Conservation (phyloP, 1,140 invertebrate genomes). For the Pseudomyrmex sp. region DNA sequence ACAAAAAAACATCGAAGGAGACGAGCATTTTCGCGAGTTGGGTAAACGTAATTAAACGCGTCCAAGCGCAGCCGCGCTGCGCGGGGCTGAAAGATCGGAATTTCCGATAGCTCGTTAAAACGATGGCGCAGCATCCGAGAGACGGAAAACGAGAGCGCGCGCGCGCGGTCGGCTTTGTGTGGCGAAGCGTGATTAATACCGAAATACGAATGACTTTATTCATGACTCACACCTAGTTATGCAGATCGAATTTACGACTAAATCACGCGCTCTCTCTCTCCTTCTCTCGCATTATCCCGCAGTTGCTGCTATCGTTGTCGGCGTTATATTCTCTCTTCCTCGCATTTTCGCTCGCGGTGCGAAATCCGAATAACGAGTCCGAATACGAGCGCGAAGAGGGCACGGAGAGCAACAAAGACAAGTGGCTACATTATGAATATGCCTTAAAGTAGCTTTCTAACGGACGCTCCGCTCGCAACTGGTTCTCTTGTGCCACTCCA, state of each 20-base stretch:
- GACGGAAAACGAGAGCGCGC: constrained; percentile 13
- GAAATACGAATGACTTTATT: constrained; percentile 77
- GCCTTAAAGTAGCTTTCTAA: constrained; percentile 70
- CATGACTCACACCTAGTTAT: constrained; percentile 74
- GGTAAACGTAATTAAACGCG: constrained; percentile 40
- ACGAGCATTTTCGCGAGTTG: constrained; percentile 9
- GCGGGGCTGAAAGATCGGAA: constrained; percentile 41
- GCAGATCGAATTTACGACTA: constrained; percentile 76
- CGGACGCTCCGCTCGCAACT: constrained; percentile 31
- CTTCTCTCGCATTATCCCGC: constrained; percentile 37
- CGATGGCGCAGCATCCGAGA: not conserved
- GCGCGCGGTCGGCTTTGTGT: constrained; percentile 30
- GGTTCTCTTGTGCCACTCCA: not conserved
- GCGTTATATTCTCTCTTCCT: constrained; percentile 46
- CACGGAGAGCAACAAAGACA: constrained; percentile 11
- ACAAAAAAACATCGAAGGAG: no score
- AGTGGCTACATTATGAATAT: constrained; percentile 67
- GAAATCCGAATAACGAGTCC: constrained; percentile 71
- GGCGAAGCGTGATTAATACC: constrained; percentile 74
- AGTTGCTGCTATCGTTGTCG: constrained; percentile 64
- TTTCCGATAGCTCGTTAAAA: constrained; percentile 51
- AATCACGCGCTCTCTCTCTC: constrained; percentile 67
- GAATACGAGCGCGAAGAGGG: constrained; percentile 1
- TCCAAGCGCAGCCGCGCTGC: not conserved
- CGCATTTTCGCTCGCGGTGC: constrained; percentile 53